Base-by-base conservation (phyloP, 1,140 invertebrate species). In the Leptopilina boulardi region DNA sequence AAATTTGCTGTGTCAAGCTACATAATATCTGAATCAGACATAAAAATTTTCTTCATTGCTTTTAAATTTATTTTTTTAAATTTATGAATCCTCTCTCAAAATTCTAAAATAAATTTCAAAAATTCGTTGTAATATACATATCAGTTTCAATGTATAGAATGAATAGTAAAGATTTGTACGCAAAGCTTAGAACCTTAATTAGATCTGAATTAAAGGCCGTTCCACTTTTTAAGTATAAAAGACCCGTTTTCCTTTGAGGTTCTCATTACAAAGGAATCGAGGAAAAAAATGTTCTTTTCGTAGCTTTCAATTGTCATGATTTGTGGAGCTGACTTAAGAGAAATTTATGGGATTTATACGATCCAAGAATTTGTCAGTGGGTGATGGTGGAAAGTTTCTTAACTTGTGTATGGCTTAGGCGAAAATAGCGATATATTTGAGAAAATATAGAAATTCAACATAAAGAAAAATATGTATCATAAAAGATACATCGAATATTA, bases 351-450 rank as follows among this genome's bases (percentile, higher is more conserved):
- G 4, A 10, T 13, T 66, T n/a, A n/a, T 44, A 70, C 66, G 72
- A 44, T 70, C 70, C 42, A 75, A 73, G 38, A 75, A 75, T 75
- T 66, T 73, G 70, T 75, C 72, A 73, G 74, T 42, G 41, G 4
- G 9, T 42, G 41, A 42, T 11, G 13, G 41, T 13, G 4, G 9
- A 42, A 13, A 42, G 41, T 42, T 51, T 71, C 74, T 74, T 34
- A 59, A 18, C 15, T 26, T n/a, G n/a, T 23, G 23, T n/a, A 26
- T 9, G 10, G 13, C 9, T 26, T 74, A 18, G 30, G 54, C 11
- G 23, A 11, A 26, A 38, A 26, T 44, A 42, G n/a, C 38, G 13
- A 30, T 8, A 44, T 15, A 26, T 66, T 77, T 74, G 71, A 70
- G 73, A 77, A 77, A 70, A 42, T 42, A 42, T 9, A 13, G 4